These are phyloP conservation scores for Sylvietta virens DNA, from an alignment of 2,113 vertebrate species.

Conservation along the genomic window DNA sequence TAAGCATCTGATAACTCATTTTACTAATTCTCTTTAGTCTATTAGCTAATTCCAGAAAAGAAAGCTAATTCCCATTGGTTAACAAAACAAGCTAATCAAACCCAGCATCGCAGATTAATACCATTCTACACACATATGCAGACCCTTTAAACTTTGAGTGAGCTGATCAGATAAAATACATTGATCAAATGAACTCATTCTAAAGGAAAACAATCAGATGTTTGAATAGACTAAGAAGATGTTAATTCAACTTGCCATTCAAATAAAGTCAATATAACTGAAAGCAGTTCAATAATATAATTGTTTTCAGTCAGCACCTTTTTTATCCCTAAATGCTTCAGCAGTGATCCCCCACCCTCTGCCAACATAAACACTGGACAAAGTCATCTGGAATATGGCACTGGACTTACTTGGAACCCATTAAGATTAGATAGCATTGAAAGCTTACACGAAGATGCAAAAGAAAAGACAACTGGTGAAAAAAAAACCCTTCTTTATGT, in stretches of 20 bases:
- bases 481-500: not conserved
- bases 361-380: not conserved
- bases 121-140: not conserved
- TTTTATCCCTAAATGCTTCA: not conserved
- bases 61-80: not conserved
- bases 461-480: not conserved
- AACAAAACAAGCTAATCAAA: not conserved
- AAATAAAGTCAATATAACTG: not conserved
- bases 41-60: not conserved
- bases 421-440: not conserved
- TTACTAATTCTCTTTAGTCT: not conserved
- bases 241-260: not conserved
- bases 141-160: not conserved
- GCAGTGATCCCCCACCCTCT: not conserved
- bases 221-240: not conserved
- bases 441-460: not conserved
- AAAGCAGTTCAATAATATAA: not conserved
- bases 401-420: not conserved
- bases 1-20: not conserved
- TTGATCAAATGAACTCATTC: not conserved
- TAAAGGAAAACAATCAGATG: not conserved
- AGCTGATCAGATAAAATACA: not conserved
- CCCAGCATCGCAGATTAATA: not conserved
- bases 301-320: not conserved
- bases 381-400: not conserved